Base-by-base conservation (phyloP, 92 coral and sea anemone genomes). In the Epizoanthus ramosus region DNA sequence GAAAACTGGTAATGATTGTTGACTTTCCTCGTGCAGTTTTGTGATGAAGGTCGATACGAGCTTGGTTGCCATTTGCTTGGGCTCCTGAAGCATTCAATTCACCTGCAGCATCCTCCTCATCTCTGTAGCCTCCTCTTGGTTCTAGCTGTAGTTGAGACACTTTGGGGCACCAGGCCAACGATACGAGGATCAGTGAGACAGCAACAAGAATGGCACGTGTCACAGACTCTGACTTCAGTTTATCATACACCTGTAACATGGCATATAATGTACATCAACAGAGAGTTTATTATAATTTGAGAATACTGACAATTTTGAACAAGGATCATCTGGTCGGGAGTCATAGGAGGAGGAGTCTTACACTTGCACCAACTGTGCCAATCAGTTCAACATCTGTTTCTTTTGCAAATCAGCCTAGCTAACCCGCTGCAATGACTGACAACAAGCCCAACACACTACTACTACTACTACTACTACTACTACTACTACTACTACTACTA, bases 131-230 rank as follows among this genome's bases (percentile, higher is more conserved):
- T 2, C 82, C 71, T 39, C 82, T 80, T 18, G 94, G 89, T 59
- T 84, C 73, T 12, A 87, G 74, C 79, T 80, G 87, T 3, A 76
- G 79, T 54, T 88, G 90, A 41, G 90, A 85, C 4, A 90, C 71
- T 71, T 87, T 85, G 9, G 94, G 95, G 57, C 92, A 74, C 99
- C 99, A 96, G 13, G 99, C 98, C 22, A 94, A 18, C 10, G 99
- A 96, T 59, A 96, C 22, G 21, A 83, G 65, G 3, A 96, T 5
- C 31, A 96, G 92, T n/a, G 97, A 81, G 3, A 73, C 13, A 33
- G 98, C 89, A 69, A 93, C 84, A 23, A 74, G 84, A 83, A 81
- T 57, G 25, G 72, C 73, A 17, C 45, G 17, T 2, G 33, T 22
- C 3, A 15, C 4, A 21, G 28, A 28, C n/a, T 0, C 74, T 8